Base-by-base conservation (phyloP, 2,888 invertebrate species). In the Leptothorax acervorum region DNA sequence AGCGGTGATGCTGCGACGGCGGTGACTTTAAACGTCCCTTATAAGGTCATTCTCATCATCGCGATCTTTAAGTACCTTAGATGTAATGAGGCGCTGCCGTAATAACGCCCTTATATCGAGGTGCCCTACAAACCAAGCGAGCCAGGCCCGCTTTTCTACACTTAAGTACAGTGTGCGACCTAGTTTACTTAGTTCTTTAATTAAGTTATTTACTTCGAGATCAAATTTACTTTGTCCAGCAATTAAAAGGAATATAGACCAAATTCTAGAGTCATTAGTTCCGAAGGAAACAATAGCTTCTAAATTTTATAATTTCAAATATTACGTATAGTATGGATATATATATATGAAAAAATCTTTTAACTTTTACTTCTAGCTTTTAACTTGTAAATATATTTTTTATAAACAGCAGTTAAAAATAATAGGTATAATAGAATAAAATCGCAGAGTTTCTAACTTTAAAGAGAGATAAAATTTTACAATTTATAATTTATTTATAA, bases 11-110 rank as follows among this genome's bases (percentile, higher is more conserved):
- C 28, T 45, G 18, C 73, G 78, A 71, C 48, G 85, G 82, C 83
- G 87, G 86, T 86, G 78, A 87, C 86, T 91, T 85, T 91, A 89
- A 91, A 88, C 89, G 86, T 86, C 81, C 90, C 89, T 85, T 91
- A 89, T 91, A 89, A 84, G 90, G 88, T 82, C 68, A 71, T 60
- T 84, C 88, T 87, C 90, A 89, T 91, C 90, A 89, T 88, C 74
- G 79, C 75, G 83, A 57, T 71, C 76, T 73, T 75, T 55, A 81
- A 68, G 76, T 81, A 60, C 18, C 35, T 39, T 71, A 71, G 71
- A 71, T 35, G 35, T 60, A 57, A 79, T 48, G 79, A 79, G 55
- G 57, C 39, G 28, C 48, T 15, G 55, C 78, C n/a, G 39, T 65
- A 60, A 57, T 78, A 53, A 66, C 79, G 82, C 68, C 81, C 79